A percentile compares a stretch with the other conserved stretches of the same genome.
phyloP scores from a whole-genome alignment of 2,888 invertebrate species.

The Agrenia bidenticulata region DNA sequence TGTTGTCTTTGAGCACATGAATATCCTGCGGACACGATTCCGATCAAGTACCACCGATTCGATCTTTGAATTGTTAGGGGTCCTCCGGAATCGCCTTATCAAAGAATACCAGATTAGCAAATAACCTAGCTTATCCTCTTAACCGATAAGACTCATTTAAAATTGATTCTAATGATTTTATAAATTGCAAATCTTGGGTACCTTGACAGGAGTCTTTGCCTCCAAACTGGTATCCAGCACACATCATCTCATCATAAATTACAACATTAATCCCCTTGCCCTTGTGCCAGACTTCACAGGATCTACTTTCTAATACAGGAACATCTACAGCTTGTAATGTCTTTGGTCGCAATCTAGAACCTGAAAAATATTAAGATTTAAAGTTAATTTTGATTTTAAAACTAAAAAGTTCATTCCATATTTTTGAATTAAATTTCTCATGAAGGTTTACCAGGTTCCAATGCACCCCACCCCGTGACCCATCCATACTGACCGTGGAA shows the following conservation, averaged over 20 bases:
- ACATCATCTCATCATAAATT: constrained; percentile 93
- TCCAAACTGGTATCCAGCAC: constrained; percentile 86
- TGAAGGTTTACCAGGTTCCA: constrained; percentile 64
- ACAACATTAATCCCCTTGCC: constrained; percentile 80
- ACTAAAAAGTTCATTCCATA: constrained; percentile 27
- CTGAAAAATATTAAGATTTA: constrained; percentile 55
- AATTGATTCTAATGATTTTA: constrained; percentile 1
- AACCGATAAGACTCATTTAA: no score
- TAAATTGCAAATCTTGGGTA: constrained; percentile 20
- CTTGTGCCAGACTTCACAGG: constrained; percentile 69
- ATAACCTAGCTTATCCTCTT: constrained; percentile 11
- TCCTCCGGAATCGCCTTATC: constrained; percentile 77
- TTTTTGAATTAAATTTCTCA: neutral
- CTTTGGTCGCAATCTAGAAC: constrained; percentile 81
- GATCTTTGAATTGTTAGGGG: constrained; percentile 85
- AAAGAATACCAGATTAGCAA: constrained; percentile 11
- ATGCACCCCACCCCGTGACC: constrained; percentile 91
- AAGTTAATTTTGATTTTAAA: constrained; percentile 20
- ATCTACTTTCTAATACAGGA: constrained; percentile 85
- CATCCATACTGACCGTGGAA: constrained; percentile 88
- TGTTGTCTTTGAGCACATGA: constrained; percentile 91
- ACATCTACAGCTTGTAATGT: constrained; percentile 89
- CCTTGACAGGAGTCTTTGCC: constrained; percentile 78
- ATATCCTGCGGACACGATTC: constrained; percentile 89
- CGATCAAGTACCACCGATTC: constrained; percentile 86